phyloP scores from a whole-genome alignment of 2,797 vertebrate genomes.

The Rhynchotus rufescens region DNA sequence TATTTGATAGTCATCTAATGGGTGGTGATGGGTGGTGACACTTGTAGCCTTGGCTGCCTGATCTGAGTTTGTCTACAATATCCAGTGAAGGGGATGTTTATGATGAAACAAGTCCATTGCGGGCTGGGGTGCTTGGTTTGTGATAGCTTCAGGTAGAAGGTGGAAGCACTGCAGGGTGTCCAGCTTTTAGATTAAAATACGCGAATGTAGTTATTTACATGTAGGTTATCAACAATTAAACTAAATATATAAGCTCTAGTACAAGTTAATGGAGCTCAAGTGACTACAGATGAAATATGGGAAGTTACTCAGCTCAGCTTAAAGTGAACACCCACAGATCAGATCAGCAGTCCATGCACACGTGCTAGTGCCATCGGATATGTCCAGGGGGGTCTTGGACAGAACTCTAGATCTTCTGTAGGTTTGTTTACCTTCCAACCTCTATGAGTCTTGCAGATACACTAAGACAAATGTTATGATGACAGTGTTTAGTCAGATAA shows the following conservation, averaged over 20 bases:
- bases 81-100: too few species aligned
- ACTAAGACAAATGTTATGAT: not conserved
- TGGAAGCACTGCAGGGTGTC: not conserved
- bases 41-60: not conserved
- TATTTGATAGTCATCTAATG: not conserved
- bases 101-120: rapidly evolving
- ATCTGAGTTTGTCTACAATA: not conserved
- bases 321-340: not conserved
- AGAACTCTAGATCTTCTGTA: not conserved
- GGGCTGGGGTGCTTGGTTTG: not conserved
- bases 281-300: not conserved
- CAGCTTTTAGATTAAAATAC: not conserved
- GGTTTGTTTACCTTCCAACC: not conserved
- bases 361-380: not conserved
- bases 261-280: not conserved
- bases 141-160: not conserved
- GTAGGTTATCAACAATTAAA: not conserved
- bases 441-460: not conserved
- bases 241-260: not conserved
- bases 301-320: not conserved
- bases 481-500: not conserved
- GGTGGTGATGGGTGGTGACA: not conserved
- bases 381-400: not conserved
- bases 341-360: not conserved
- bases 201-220: not conserved